Evolutionary conservation across 2,113 vertebrate species (phyloP), one percentile per base, ranked within the genome.

Genomic region (Poecile atricapillus): DNA sequence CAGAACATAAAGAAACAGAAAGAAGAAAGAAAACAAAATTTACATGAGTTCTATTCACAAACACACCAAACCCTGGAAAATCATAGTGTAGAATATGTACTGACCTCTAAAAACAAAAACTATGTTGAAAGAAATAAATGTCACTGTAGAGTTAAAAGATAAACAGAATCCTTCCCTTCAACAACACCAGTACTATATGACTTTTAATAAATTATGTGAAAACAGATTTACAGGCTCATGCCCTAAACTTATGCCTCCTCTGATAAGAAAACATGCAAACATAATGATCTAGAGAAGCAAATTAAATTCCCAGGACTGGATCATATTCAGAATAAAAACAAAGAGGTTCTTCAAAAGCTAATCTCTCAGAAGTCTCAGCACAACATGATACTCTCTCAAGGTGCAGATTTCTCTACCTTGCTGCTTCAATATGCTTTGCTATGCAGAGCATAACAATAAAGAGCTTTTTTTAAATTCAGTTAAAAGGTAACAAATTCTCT

Each of bases 291-390:
- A 56, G 65, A 74, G 71, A 95, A 92, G 94, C 94, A 95, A 95
- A 95, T 7, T 23, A 97, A 96, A 96, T 92, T 70, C 67, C 64
- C 79, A 92, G 58, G 94, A 93, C 64, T 27, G 62, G 93, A 87
- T 85, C 62, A 56, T 92, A 21, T 90, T 97, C 85, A 63, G 92
- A 96, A 93, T n/a, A 87, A 93, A 97, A 91, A 97, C 96, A 98
- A 97, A 97, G 91, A 79, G 22, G 55, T 91, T 95, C 95, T 95
- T 98, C 82, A 92, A 94, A 96, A 95, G 80, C 68, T 76, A 84
- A 91, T 88, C 63, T 89, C 90, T 95, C 94, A 94, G 89, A 89
- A 76, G 89, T 83, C 95, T 97, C 93, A 52, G 69, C n/a, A 94
- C 83, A 96, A 96, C 71, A 68, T 21, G 87, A 96, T 97, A 95